phyloP scores from a whole-genome alignment of 2,113 vertebrate genomes.

The Camelus bactrianus region DNA sequence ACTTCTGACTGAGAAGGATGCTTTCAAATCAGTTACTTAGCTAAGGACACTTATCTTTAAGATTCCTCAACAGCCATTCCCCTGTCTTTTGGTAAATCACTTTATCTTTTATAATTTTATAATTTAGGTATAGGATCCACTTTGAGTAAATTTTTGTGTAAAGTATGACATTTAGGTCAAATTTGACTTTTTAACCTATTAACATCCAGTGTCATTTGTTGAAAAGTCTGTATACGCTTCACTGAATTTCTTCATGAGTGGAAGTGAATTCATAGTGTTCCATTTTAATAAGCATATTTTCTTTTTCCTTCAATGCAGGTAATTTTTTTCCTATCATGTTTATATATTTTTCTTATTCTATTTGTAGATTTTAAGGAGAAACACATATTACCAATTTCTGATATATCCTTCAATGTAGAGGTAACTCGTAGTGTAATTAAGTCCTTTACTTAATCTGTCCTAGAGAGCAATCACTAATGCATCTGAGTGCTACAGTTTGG shows the following conservation, averaged over 20 bases:
- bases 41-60: neutral
- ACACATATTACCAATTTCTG: neutral
- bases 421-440: neutral
- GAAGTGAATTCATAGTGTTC: neutral
- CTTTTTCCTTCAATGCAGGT: neutral
- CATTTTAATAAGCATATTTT: slow-evolving; percentile 31
- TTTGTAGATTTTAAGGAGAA: slow-evolving; percentile 26
- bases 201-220: neutral
- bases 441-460: neutral
- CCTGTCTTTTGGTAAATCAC: neutral
- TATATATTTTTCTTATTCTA: neutral
- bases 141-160: neutral
- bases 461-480: neutral
- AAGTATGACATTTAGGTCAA: neutral
- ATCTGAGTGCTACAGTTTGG: neutral
- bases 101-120: neutral
- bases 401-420: neutral
- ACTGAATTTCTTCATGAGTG: neutral
- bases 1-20: neutral
- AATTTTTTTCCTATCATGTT: neutral
- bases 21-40: neutral
- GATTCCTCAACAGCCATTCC: neutral
- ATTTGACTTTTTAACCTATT: neutral
- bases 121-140: neutral
- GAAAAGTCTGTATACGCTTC: neutral